Conservation (phyloP, 2,888 invertebrate species). For the Pecten maximus region DNA sequence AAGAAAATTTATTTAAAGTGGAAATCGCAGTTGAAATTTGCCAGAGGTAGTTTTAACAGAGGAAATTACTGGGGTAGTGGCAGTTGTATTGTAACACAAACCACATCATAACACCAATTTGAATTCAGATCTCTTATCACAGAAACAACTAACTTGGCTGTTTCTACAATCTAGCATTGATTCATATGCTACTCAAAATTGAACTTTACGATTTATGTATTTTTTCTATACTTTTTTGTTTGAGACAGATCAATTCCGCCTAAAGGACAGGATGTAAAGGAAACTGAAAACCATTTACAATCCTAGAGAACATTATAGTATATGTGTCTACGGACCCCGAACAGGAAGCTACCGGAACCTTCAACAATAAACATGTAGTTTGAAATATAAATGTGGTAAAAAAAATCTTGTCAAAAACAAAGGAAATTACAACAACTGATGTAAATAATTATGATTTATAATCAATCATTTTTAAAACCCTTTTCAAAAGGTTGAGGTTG, state of each 20-base stretch:
- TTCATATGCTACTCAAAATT: constrained; percentile 29
- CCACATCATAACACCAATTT: constrained; percentile 20
- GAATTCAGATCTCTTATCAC: constrained; percentile 17
- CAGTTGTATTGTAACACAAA: constrained; percentile 17
- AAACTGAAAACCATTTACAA: constrained; percentile 18
- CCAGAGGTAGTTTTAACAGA: constrained; percentile 20
- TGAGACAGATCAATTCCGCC: constrained; percentile 10
- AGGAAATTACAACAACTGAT: background rate
- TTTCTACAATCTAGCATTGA: background rate
- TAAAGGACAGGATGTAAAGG: background rate
- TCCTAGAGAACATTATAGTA: background rate
- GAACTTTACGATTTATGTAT: constrained; percentile 32
- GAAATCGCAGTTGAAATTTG: constrained; percentile 30
- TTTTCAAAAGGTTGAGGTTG: constrained; percentile 29
- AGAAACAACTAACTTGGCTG: background rate
- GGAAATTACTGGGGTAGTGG: constrained; percentile 1
- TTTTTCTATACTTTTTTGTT: constrained; percentile 29
- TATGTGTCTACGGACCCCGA: background rate
- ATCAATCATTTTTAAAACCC: background rate
- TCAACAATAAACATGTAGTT: background rate
- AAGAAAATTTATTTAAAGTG: constrained; percentile 35
- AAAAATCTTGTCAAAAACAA: constrained; percentile 8
- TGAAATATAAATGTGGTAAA: background rate
- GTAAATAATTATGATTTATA: constrained; percentile 22
- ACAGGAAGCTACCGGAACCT: constrained; percentile 8